Evolutionary conservation across 1,140 invertebrate species (phyloP).

Genomic region (Cotesia vestalis): DNA sequence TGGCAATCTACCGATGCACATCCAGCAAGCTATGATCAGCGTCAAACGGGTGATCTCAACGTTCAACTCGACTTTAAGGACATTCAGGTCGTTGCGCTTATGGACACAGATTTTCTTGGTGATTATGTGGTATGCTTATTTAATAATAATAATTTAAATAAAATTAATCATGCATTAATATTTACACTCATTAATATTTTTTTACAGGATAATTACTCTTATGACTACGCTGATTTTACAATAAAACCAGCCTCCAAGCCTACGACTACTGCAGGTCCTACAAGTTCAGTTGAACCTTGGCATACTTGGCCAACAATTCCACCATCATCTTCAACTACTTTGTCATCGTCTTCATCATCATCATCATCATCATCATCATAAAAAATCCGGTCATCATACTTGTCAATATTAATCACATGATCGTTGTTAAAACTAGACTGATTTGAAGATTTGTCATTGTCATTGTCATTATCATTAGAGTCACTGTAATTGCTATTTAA

Average conservation of each 20-base stretch:
- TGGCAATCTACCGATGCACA: background rate
- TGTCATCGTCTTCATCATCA: conserved; percentile 23
- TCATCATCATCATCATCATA: conserved; percentile 15
- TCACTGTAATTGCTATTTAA: background rate
- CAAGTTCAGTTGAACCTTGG: conserved; percentile 30
- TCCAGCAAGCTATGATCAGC: conserved; percentile 71
- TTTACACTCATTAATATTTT: conserved; percentile 20
- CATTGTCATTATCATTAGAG: conserved; percentile 1
- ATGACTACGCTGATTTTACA: conserved; percentile 66
- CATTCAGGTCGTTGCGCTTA: conserved; percentile 75
- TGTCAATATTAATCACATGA: conserved; percentile 31
- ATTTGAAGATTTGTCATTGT: conserved; percentile 33
- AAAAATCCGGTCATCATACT: conserved; percentile 29
- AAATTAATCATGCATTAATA: conserved; percentile 21
- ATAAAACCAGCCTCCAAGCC: conserved; percentile 54
- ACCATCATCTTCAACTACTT: conserved; percentile 11
- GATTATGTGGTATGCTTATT: conserved; percentile 64
- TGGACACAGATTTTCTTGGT: conserved; percentile 66
- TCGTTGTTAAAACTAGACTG: conserved; percentile 42
- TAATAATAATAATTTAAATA: background rate
- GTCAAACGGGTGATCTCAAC: conserved; percentile 79
- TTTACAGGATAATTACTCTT: conserved; percentile 62
- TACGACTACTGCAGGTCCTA: conserved; percentile 35
- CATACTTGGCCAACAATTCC: conserved; percentile 37
- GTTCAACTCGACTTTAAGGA: conserved; percentile 81